A percentile compares a stretch with the other conserved stretches of the same genome.
Evolutionary conservation across 53 echinoderm and acorn worm species (phyloP).

Genomic region (Zoroaster sp.): DNA sequence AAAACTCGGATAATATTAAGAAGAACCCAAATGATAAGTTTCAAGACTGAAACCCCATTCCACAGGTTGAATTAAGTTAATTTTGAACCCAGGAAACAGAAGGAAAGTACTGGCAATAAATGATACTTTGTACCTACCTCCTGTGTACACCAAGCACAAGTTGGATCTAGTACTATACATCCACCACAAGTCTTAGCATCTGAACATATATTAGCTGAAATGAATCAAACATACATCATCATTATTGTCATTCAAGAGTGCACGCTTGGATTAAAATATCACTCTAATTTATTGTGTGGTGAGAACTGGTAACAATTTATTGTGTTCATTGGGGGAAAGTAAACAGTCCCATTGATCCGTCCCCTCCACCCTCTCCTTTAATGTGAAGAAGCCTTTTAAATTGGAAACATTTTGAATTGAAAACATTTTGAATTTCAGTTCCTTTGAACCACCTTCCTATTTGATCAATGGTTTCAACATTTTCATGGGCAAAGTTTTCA

Average conservation of each 20-base stretch:
- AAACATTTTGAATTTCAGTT: too few species aligned
- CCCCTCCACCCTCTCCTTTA: background rate
- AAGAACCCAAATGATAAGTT: too few species aligned
- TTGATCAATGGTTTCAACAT: too few species aligned
- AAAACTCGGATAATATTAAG: background rate
- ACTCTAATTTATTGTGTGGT: background rate
- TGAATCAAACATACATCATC: background rate
- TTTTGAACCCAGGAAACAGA: background rate
- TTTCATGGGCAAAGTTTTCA: too few species aligned
- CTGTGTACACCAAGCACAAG: conserved; percentile 87
- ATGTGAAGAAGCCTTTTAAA: too few species aligned
- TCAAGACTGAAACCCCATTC: too few species aligned
- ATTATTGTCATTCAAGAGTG: too few species aligned
- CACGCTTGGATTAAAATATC: background rate
- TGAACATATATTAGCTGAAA: conserved; percentile 68
- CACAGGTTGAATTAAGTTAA: too few species aligned
- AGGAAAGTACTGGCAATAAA: background rate
- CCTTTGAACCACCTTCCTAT: too few species aligned
- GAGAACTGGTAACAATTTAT: background rate
- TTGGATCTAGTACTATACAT: conserved; percentile 71
- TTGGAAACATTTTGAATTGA: too few species aligned
- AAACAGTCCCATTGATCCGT: background rate
- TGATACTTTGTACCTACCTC: conserved; percentile 53
- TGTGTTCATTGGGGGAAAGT: background rate
- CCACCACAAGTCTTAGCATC: conserved; percentile 88